phyloP scores from a whole-genome alignment of 1,140 invertebrate genomes.

The Pachypsylla venusta region DNA sequence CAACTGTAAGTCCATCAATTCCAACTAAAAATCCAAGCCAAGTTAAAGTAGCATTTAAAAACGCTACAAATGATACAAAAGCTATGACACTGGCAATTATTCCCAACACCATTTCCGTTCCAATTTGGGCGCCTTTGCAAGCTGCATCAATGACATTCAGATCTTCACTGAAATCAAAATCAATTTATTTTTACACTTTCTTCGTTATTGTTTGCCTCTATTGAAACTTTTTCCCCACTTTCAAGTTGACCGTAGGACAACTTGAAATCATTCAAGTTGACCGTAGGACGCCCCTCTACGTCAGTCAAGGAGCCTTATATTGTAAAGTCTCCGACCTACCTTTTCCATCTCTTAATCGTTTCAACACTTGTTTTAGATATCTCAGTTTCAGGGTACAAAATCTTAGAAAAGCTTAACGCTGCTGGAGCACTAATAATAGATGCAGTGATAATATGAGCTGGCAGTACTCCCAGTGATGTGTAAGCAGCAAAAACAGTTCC shows the following conservation, averaged over 20 bases:
- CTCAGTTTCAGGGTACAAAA: conserved; percentile 81
- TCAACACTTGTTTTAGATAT: conserved; percentile 50
- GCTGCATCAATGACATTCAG: conserved; percentile 76
- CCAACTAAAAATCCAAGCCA: conserved; percentile 70
- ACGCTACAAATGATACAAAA: conserved; percentile 72
- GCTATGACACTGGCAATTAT: conserved; percentile 86
- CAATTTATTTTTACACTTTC: conserved; percentile 38
- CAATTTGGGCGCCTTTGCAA: conserved; percentile 65
- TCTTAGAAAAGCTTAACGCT: conserved; percentile 72
- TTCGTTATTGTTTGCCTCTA: conserved; percentile 34
- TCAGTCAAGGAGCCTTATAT: not conserved
- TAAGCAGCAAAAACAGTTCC: conserved; percentile 83
- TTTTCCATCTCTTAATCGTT: conserved; percentile 43
- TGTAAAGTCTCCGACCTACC: conserved; percentile 31
- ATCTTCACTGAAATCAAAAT: conserved; percentile 51
- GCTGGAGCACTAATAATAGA: conserved; percentile 92
- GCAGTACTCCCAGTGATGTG: conserved; percentile 72
- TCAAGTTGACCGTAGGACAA: not conserved
- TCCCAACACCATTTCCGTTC: conserved; percentile 64
- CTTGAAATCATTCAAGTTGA: no score
- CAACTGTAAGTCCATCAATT: conserved; percentile 33
- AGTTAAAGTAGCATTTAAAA: conserved; percentile 59
- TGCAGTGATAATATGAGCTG: conserved; percentile 69
- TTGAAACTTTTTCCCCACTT: not conserved
- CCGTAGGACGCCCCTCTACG: no score